These are phyloP conservation scores for Zaprionus ornatus DNA, from an alignment of 1,140 invertebrate species.

Conservation along the genomic window DNA sequence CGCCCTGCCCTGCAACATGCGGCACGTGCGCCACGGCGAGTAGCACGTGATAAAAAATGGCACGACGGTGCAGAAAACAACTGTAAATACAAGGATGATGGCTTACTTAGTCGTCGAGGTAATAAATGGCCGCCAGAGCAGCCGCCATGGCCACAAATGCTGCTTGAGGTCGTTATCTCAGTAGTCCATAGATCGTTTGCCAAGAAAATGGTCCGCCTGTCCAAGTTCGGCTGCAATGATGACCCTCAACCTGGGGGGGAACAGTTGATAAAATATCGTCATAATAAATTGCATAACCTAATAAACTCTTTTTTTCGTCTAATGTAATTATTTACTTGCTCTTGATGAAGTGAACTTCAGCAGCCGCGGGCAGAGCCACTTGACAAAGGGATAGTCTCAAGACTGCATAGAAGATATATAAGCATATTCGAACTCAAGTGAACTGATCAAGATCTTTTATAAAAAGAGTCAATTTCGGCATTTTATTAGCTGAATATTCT, in stretches of 20 bases:
- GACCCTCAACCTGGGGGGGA: conserved; percentile 1
- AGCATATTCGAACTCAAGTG: too few species aligned
- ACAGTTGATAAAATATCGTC: conserved; percentile 28
- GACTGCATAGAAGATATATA: too few species aligned
- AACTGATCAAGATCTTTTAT: too few species aligned
- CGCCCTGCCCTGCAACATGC: conserved; percentile 2
- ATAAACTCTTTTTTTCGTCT: conserved; percentile 12
- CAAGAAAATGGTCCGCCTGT: conserved; percentile 12
- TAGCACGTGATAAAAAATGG: conserved; percentile 49
- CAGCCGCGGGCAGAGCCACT: neutral
- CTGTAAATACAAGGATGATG: conserved; percentile 75
- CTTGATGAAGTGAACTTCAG: neutral
- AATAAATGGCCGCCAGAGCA: conserved; percentile 64
- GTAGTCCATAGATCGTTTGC: conserved; percentile 32
- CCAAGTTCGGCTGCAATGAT: conserved; percentile 2
- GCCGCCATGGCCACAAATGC: conserved; percentile 41
- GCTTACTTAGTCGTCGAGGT: conserved; percentile 68
- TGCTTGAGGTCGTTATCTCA: conserved; percentile 42
- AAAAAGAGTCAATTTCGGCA: accelerated
- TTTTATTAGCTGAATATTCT: neutral
- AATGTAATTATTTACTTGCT: neutral
- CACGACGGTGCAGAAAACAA: conserved; percentile 58
- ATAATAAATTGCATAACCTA: conserved; percentile 44
- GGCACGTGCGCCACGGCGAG: conserved; percentile 52
- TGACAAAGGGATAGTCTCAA: too few species aligned